Percentiles rank a stretch among this genome's conserved stretches.
Conservation (phyloP, 1,140 invertebrate species). For the Oppia nitens region DNA sequence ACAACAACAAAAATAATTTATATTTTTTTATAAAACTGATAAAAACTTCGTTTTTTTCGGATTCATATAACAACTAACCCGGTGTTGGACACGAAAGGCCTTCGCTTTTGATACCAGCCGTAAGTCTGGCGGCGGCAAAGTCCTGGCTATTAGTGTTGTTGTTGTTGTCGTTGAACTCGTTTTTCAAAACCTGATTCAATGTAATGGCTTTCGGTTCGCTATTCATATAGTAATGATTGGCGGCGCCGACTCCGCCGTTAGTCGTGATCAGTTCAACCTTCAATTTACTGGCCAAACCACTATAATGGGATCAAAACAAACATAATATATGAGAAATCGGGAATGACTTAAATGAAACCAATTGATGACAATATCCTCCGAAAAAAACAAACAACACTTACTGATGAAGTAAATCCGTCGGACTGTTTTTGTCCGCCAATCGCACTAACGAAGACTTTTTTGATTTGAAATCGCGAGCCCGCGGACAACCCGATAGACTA, state of each 20-base stretch:
- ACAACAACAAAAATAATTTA: not conserved
- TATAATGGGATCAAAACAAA: not conserved
- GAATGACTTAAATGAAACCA: not conserved
- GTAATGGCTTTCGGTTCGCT: not conserved
- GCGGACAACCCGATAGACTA: constrained; percentile 23
- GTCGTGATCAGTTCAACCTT: too few relatives aligned
- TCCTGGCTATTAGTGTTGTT: not conserved
- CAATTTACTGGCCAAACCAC: constrained; percentile 44
- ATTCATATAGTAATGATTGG: constrained; percentile 36
- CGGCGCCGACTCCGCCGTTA: constrained; percentile 55
- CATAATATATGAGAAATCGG: not conserved
- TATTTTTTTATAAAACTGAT: not conserved
- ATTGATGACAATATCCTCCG: too few relatives aligned
- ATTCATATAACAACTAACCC: too few relatives aligned
- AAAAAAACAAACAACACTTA: too few relatives aligned
- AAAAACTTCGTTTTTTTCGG: not conserved
- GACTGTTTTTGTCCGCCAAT: too few relatives aligned
- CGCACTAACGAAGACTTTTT: too few relatives aligned
- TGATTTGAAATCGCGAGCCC: too few relatives aligned
- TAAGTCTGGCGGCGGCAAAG: constrained; percentile 9
- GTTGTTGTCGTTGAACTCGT: not conserved
- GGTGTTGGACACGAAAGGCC: not conserved
- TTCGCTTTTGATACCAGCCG: constrained; percentile 5
- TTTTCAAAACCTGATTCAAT: not conserved
- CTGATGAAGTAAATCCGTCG: too few relatives aligned